Evolutionary conservation across 2,113 vertebrate genomes (phyloP).

Genomic region (Nansenia antarctica): DNA sequence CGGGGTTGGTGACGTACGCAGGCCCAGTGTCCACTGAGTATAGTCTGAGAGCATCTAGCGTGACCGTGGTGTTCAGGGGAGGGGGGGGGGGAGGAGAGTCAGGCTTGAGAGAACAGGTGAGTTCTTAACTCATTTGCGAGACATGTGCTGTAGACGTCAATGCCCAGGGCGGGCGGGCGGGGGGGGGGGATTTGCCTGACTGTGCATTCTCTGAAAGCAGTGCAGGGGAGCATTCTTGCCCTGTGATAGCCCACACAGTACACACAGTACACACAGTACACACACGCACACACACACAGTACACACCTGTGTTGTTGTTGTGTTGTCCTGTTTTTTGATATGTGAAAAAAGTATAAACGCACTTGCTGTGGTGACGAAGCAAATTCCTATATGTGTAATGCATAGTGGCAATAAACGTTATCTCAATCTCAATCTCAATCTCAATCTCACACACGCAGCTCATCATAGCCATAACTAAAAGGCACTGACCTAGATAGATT

Average conservation of each 20-base stretch:
- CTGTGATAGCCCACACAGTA: no score
- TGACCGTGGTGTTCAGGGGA: background rate
- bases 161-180: background rate
- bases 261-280: no score
- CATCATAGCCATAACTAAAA: constrained; percentile 33
- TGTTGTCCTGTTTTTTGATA: no score
- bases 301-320: no score
- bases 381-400: no score
- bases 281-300: no score
- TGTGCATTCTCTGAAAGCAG: constrained; percentile 29
- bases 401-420: no score
- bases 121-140: constrained; percentile 15
- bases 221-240: constrained; percentile 6
- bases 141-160: background rate
- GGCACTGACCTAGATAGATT: constrained; percentile 44
- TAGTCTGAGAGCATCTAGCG: no score
- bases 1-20: background rate
- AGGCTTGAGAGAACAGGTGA: background rate
- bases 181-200: constrained; percentile 29
- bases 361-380: no score
- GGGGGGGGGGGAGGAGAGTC: background rate
- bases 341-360: no score
- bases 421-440: no score
- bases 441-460: constrained; percentile 41
- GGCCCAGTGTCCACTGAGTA: constrained; percentile 14